Conservation (phyloP, 2,113 vertebrate genomes). For the Gambusia affinis region DNA sequence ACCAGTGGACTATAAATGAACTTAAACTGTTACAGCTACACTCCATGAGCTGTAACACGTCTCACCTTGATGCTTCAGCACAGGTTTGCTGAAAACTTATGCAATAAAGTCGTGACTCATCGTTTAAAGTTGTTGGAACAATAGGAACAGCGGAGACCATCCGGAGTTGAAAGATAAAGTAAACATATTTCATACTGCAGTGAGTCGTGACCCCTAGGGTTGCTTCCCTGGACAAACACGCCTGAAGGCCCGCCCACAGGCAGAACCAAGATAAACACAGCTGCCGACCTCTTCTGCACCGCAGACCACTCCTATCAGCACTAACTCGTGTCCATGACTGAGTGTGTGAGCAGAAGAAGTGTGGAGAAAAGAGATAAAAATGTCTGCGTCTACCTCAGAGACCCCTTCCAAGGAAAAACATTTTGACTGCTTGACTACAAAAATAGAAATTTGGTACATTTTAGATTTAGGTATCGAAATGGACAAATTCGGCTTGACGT, state of each 20-base stretch:
- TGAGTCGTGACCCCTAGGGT: background rate
- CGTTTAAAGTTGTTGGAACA: background rate
- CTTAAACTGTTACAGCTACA: background rate
- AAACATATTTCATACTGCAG: background rate
- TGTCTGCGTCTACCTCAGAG: background rate
- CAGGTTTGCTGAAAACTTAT: background rate
- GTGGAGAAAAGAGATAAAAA: background rate
- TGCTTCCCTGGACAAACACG: slow-evolving; percentile 24
- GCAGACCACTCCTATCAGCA: slow-evolving; percentile 30
- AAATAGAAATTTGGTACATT: background rate
- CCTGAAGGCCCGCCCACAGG: slow-evolving; percentile 41
- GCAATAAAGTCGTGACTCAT: background rate
- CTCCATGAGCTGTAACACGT: background rate
- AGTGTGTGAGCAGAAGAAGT: slow-evolving; percentile 7
- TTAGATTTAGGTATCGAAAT: background rate
- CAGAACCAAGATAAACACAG: slow-evolving; percentile 76
- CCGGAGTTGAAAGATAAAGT: background rate
- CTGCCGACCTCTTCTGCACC: slow-evolving; percentile 49
- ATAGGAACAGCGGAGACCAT: background rate
- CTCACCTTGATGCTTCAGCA: no score
- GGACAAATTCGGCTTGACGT: no score
- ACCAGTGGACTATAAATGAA: no score
- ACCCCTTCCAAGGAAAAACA: background rate
- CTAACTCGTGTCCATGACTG: background rate
- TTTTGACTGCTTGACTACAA: no score